Evolutionary conservation across 2,797 vertebrate species (phyloP), one percentile per base, ranked within the genome.

Genomic region (Microctenopoma stevenorrisi): DNA sequence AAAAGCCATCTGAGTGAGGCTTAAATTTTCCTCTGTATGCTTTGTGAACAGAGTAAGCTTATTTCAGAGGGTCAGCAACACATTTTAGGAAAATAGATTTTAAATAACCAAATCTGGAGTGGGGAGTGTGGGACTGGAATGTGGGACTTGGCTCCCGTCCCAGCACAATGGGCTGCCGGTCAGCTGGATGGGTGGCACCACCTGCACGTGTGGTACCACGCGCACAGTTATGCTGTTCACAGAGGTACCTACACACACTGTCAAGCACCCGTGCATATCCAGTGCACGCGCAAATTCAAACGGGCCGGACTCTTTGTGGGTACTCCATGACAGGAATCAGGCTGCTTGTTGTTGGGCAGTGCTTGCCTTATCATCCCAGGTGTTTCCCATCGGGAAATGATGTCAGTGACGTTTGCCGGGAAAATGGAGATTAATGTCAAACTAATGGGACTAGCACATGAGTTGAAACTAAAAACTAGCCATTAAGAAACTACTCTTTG

Each of bases 131-230:
- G 60, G 76, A 74, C 64, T 70, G 68, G 65, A 79, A 80, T 77
- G 76, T 79, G 75, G 74, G 88, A 74, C 78, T 88, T 89, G 86
- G 87, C 86, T 74, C 30, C 42, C 52, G 69, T 73, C 59, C 51
- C 35, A 30, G 76, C 52, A 62, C 63, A 48, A 13, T 0, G 28
- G 69, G 70, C 68, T 60, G 76, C 69, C 25, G 38, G 58, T 79
- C 71, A 76, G 72, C 60, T 26, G 7, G 44, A 66, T 51, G 76
- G 56, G 57, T 72, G 72, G 72, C 13, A 61, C 12, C 74, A 73
- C 56, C 59, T 67, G 76, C 76, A 72, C 5, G 59, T 70, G 75
- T 78, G 72, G 69, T 59, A 48, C 57, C 49, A 64, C 50, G 68
- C 30, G 48, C 15, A 42, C 26, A 44, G 42, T 40, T 54, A 35